phyloP scores from a whole-genome alignment of 2,888 invertebrate species.

The Troilus luridus region DNA sequence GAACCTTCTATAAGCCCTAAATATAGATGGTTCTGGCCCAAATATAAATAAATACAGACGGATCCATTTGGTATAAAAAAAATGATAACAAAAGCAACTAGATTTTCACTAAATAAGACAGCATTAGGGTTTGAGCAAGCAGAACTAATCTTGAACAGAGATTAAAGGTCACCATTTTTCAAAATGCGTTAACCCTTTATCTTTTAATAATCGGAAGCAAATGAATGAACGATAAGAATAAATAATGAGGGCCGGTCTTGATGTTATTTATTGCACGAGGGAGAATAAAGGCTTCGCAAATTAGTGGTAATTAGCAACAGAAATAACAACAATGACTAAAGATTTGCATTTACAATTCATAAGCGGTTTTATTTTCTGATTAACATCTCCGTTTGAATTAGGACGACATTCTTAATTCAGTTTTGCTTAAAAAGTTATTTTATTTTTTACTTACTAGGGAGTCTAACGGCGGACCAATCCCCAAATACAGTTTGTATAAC shows the following conservation, averaged over 20 bases:
- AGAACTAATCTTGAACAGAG: background rate
- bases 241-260: slow-evolving; percentile 5
- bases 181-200: slow-evolving; percentile 4
- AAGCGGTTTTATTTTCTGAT: slow-evolving; percentile 1
- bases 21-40: too few relatives aligned
- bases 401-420: background rate
- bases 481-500: too few relatives aligned
- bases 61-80: too few relatives aligned
- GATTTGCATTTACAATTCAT: slow-evolving; percentile 31
- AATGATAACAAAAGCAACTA: too few relatives aligned
- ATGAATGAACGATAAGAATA: slow-evolving; percentile 24
- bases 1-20: too few relatives aligned
- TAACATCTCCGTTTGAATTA: background rate
- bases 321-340: slow-evolving; percentile 38
- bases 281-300: slow-evolving; percentile 28
- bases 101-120: background rate
- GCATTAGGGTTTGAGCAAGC: background rate
- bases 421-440: background rate
- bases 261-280: slow-evolving; percentile 12
- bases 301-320: slow-evolving; percentile 3
- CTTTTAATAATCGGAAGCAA: slow-evolving; percentile 12
- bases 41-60: too few relatives aligned
- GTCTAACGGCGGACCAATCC: too few relatives aligned
- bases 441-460: background rate
- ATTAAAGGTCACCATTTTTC: background rate